Evolutionary conservation across 2,113 vertebrate genomes (phyloP), one percentile per base, ranked within the genome.

Genomic region (Monopterus albus): DNA sequence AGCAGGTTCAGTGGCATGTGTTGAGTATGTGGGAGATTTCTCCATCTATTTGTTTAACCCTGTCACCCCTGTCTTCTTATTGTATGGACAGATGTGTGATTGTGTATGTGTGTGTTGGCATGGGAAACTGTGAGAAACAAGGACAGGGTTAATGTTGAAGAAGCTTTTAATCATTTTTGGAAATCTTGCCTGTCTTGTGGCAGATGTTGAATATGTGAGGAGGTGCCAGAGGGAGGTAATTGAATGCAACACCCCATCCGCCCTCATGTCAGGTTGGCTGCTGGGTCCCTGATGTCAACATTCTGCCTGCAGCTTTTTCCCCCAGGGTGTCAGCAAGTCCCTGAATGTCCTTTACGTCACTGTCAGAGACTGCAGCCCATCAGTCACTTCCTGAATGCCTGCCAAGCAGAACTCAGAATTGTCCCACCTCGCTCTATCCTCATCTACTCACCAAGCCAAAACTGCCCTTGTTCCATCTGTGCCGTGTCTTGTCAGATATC

Each of bases 11-110:
- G 56, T 33, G 45, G 76, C 74, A 62, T 72, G 72, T 55, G 70
- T 83, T 71, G 70, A 81, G 58, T 58, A 71, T 83, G 78, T 51
- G 8, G 67, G 46, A 78, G 38, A 75, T 61, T 75, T 76, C 31
- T 2, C 18, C 58, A 61, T 78, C 33, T 84, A 38, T 89, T 88
- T 79, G 70, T 86, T 81, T 85, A 88, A 85, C 86, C 79, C 68
- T 33, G 17, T 64, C 38, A 72, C 68, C 79, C 40, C 56, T 55
- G 63, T 78, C 75, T 47, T 56, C 29, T 70, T 25, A 52, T 63
- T 6, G 26, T 47, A 40, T 33, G 28, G 50, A 33, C 51, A 58
- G 8, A 28, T 17, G 58, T 11, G 53, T 25, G 29, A 18, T 23
- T 47, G 23, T 43, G 20, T 7, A 21, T 25, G 63, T 40, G 38